These are phyloP conservation scores for Myanophis thanlyinensis DNA, from an alignment of 2,113 vertebrate genomes.

Conservation along the genomic window DNA sequence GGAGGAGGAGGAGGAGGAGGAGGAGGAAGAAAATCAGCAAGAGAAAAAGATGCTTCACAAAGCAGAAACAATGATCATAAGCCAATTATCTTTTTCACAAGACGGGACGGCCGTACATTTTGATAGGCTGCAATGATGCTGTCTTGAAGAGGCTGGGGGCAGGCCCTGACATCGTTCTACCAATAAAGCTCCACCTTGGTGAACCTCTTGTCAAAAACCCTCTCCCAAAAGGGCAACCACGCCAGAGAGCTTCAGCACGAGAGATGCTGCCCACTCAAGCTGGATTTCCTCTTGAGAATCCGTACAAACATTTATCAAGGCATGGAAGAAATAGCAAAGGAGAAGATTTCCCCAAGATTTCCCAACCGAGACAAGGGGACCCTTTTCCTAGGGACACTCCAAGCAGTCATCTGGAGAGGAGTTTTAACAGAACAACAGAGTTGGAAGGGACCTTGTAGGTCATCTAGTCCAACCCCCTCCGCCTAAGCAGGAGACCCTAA, in stretches of 20 bases:
- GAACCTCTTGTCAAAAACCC: neutral
- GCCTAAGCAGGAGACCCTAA: no score
- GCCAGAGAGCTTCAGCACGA: no score
- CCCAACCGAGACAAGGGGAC: no score
- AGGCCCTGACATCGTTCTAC: neutral
- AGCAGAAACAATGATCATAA: slow-evolving; percentile 9
- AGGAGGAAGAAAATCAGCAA: no score
- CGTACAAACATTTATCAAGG: neutral
- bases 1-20: no score
- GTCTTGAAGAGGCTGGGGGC: neutral
- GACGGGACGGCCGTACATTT: neutral
- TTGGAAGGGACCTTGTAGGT: no score
- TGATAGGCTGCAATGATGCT: neutral
- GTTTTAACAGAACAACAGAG: neutral
- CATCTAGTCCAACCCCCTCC: no score
- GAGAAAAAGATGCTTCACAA: neutral
- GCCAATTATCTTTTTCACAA: neutral
- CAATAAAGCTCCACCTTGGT: neutral
- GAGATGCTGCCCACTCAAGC: neutral
- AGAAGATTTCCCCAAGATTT: no score
- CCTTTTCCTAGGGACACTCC: neutral
- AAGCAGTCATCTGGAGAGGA: neutral
- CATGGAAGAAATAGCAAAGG: no score
- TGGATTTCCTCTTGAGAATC: neutral
- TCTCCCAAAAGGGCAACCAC: neutral